These are phyloP conservation scores for Gyps fulvus DNA, from an alignment of 2,113 vertebrate species.

Conservation along the genomic window DNA sequence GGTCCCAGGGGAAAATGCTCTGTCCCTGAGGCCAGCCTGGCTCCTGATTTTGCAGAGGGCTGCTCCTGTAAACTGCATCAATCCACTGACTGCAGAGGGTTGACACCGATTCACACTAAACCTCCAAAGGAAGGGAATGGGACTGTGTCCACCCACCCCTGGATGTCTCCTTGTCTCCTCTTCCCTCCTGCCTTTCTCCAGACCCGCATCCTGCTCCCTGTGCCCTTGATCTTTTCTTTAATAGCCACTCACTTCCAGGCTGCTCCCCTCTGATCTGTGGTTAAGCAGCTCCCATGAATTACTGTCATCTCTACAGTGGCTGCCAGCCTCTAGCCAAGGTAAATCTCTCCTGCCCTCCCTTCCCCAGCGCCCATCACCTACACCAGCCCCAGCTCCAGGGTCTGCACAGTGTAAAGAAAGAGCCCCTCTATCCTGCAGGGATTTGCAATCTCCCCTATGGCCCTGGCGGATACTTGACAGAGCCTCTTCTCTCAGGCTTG, in stretches of 20 bases:
- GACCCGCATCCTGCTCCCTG: background rate
- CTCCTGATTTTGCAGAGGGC: background rate
- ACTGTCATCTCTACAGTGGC: background rate
- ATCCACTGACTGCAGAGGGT: background rate
- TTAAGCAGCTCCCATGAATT: constrained; percentile 16
- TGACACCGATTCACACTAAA: background rate
- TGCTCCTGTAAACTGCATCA: background rate
- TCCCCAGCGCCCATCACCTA: background rate
- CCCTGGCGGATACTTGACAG: constrained; percentile 36
- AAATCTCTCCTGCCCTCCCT: background rate
- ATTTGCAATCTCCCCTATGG: background rate
- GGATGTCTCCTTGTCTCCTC: background rate
- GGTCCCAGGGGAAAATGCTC: background rate
- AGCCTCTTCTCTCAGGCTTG: constrained; percentile 38
- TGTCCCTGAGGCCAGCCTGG: background rate
- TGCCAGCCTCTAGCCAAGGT: background rate
- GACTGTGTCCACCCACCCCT: background rate
- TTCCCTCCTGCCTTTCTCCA: background rate
- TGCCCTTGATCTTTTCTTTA: background rate
- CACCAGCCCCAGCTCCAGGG: background rate
- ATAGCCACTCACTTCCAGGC: background rate
- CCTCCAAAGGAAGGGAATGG: background rate
- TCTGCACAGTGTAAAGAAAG: background rate
- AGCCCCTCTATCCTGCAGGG: background rate
- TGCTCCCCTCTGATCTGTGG: background rate